Conservation (phyloP, 1,140 invertebrate species). For the Dermatophagoides farinae region DNA sequence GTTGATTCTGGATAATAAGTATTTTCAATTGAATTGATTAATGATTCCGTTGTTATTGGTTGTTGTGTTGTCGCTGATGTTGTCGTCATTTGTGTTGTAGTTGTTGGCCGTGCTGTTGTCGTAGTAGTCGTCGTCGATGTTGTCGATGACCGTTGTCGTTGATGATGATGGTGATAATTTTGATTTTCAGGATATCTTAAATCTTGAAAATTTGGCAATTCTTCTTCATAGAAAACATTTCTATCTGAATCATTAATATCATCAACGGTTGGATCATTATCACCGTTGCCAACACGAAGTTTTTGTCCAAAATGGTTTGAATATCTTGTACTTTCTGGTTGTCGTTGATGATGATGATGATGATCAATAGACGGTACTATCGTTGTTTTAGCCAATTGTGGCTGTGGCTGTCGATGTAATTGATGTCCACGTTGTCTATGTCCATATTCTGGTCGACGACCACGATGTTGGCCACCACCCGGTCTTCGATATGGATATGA, state of each 20-base stretch:
- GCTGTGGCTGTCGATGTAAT: neutral
- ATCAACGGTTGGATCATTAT: neutral
- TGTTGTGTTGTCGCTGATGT: neutral
- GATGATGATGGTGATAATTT: neutral
- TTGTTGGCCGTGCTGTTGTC: neutral
- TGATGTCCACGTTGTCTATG: neutral
- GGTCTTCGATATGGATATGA: too few species aligned
- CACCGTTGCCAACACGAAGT: neutral
- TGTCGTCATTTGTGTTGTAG: neutral
- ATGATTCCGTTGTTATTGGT: neutral
- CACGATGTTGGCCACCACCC: neutral
- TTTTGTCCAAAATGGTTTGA: slow-evolving; percentile 2
- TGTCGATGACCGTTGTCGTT: neutral
- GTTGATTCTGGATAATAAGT: slow-evolving; percentile 1
- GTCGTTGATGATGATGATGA: neutral
- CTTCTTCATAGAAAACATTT: slow-evolving; percentile 1
- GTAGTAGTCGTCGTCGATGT: neutral
- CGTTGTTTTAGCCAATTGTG: neutral
- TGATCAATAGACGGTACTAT: neutral
- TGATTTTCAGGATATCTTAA: slow-evolving; percentile 1
- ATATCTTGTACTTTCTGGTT: neutral
- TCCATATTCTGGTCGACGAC: neutral
- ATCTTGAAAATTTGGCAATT: neutral
- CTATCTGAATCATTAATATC: neutral
- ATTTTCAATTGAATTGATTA: neutral